Evolutionary conservation across 2,888 invertebrate genomes (phyloP).

Genomic region (Lasius platythorax): DNA sequence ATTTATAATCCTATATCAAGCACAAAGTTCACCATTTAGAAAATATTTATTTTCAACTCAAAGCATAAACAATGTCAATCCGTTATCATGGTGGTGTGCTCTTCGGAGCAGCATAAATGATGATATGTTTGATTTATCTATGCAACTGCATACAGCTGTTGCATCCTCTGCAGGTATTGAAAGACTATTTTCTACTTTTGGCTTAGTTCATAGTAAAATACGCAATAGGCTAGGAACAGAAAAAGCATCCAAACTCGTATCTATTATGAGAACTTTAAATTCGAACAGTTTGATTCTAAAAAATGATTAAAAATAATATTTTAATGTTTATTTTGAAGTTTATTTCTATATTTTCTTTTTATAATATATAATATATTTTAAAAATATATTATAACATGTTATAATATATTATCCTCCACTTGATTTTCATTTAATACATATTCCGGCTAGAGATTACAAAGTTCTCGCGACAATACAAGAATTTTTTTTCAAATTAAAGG

Average conservation of each 20-base stretch:
- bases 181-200: conserved; percentile 7
- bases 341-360: no score
- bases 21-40: conserved; percentile 1
- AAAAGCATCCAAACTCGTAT: background rate
- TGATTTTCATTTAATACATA: no score
- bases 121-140: background rate
- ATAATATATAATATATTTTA: no score
- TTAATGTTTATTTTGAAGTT: no score
- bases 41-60: conserved; percentile 4
- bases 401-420: no score
- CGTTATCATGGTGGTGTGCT: background rate
- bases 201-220: background rate
- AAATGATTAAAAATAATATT: no score
- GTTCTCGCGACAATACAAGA: no score
- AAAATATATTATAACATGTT: no score
- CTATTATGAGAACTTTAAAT: background rate
- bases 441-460: no score
- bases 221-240: background rate
- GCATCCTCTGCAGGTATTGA: conserved; percentile 3
- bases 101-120: background rate
- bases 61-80: conserved; percentile 1
- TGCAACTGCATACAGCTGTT: background rate
- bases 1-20: background rate
- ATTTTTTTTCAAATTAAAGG: no score
- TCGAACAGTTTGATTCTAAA: background rate